These are phyloP conservation scores for Hydropsyche tenuis DNA, from an alignment of 1,140 invertebrate genomes.

Conservation along the genomic window DNA sequence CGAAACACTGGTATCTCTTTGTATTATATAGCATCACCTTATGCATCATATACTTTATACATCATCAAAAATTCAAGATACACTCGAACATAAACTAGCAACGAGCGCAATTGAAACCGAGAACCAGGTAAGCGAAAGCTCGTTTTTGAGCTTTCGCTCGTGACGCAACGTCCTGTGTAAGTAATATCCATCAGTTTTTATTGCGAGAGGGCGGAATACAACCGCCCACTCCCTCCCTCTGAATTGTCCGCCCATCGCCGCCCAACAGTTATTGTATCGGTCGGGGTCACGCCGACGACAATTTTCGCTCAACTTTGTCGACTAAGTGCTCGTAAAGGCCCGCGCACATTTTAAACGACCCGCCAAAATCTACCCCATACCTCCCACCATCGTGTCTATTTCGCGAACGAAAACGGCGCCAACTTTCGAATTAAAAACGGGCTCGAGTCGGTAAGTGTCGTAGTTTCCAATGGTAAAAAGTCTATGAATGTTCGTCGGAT, in stretches of 20 bases:
- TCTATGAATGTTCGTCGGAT: too few species aligned
- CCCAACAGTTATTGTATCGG: slow-evolving; percentile 42
- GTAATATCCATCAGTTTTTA: slow-evolving; percentile 49
- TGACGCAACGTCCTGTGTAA: slow-evolving; percentile 38
- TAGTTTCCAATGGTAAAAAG: too few species aligned
- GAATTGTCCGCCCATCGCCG: neutral
- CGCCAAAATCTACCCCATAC: neutral
- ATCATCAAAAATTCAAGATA: too few species aligned
- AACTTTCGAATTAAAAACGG: slow-evolving; percentile 17
- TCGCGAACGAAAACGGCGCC: slow-evolving; percentile 20
- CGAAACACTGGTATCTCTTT: too few species aligned
- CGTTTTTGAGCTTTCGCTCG: neutral
- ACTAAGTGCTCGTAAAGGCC: slow-evolving; percentile 45
- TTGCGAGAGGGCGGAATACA: slow-evolving; percentile 30
- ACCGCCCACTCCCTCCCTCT: too few species aligned
- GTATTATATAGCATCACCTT: too few species aligned
- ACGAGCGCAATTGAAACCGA: too few species aligned
- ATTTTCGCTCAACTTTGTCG: slow-evolving; percentile 43
- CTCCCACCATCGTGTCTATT: too few species aligned
- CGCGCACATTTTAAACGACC: slow-evolving; percentile 37
- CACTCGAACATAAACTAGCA: too few species aligned
- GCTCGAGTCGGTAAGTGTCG: too few species aligned
- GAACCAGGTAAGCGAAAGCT: neutral
- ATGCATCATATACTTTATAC: too few species aligned
- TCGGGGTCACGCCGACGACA: slow-evolving; percentile 27